Base-by-base conservation (phyloP, 1,140 invertebrate species). In the Eubasilissa regina region DNA sequence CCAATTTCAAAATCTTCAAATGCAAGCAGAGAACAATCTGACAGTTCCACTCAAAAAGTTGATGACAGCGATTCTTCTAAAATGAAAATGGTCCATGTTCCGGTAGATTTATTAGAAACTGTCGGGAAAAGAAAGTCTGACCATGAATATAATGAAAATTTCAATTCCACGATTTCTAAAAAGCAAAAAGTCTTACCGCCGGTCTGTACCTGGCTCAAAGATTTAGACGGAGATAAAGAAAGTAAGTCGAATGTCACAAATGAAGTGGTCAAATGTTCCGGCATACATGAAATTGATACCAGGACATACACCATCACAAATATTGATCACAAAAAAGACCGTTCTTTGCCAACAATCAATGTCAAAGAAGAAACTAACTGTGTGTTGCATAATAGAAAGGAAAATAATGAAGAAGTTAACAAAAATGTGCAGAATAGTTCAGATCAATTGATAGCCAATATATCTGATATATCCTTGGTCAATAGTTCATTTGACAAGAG, bases 121-220 rank as follows among this genome's bases (percentile, higher is more conserved):
- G 11, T 43, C 9, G 48, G 60, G 10, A 77, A 77, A 45, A 48
- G 75, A 68, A 77, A 77, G 68, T 77, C 75, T 55, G 75, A 53
- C 47, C 47, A 77, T 56, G 60, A 60, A 55, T 15, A 68, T 17
- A 21, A 44, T 7, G 21, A 75, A 12, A 35, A 13, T 11, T 60
- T 45, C n/a, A 47, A 45, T 77, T 74, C 47, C 12, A 35, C 25
- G 25, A 55, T 56, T 55, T 48, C 44, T 44, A 77, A 77, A 56
- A 77, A 77, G 48, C 60, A 66, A 25, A 77, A 77, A 68, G 62
- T 66, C 9, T 21, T 60, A 15, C 35, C 62, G 1, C 60, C 60
- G 11, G 75, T 77, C 9, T 77, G 75, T 55, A n/a, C 75, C 11
- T 77, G 75, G 75, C 17, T 77, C 8, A 62, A 62, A 47, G 73